phyloP scores from a whole-genome alignment of 2,797 vertebrate genomes.

The Varecia variegata region DNA sequence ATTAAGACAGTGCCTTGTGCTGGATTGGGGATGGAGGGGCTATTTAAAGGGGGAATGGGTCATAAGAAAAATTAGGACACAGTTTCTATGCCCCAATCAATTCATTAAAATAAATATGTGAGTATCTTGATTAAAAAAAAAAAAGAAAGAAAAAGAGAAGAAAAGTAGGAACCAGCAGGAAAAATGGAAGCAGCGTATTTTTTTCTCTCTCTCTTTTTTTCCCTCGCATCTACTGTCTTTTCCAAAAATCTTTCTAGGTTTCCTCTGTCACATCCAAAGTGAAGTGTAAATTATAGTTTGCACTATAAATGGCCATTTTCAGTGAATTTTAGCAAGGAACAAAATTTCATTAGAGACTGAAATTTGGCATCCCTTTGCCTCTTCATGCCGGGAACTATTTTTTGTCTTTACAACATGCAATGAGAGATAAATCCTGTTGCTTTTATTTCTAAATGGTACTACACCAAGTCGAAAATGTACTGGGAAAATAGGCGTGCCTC shows the following conservation, averaged over 20 bases:
- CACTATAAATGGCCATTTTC: conserved; percentile 78
- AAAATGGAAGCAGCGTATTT: conserved; percentile 52
- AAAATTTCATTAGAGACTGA: conserved; percentile 77
- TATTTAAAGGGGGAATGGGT: not conserved
- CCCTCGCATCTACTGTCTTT: conserved; percentile 56
- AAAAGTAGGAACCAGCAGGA: conserved; percentile 57
- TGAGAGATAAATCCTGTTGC: conserved; percentile 56
- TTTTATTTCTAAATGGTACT: conserved; percentile 38
- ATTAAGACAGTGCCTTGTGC: not conserved
- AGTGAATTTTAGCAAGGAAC: conserved; percentile 71
- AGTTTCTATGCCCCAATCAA: not conserved
- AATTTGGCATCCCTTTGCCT: conserved; percentile 73
- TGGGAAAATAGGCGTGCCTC: not conserved
- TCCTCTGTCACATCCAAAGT: conserved; percentile 67
- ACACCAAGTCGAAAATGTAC: not conserved
- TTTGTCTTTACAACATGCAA: conserved; percentile 67
- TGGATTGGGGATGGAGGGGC: not conserved
- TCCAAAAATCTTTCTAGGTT: conserved; percentile 68
- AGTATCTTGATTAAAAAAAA: conserved; percentile 54
- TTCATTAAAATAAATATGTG: conserved; percentile 31
- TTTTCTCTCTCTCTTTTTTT: not conserved
- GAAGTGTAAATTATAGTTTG: conserved; percentile 80
- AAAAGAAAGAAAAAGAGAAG: conserved; percentile 41
- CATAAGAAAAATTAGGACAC: not conserved
- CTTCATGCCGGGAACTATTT: conserved; percentile 73